Percentiles rank a stretch among this genome's conserved stretches.
Evolutionary conservation across 2,797 vertebrate species (phyloP).

Genomic region (Borostomias antarcticus): DNA sequence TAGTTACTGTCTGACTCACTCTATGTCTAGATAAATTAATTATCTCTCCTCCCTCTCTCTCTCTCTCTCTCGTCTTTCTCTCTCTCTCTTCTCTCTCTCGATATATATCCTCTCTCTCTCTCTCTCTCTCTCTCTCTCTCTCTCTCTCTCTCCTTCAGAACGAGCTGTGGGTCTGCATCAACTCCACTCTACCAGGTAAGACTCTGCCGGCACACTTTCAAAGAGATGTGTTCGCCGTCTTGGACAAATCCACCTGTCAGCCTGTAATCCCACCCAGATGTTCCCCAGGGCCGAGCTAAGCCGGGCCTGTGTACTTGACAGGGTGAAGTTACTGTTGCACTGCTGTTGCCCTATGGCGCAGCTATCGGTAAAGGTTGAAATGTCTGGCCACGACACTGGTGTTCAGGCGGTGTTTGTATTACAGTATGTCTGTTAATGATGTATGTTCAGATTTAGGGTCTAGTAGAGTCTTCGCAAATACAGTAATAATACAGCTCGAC

Average conservation of each 20-base stretch:
- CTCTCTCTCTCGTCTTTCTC: not conserved
- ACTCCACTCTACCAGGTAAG: conserved; percentile 89
- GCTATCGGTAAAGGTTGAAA: too few species aligned
- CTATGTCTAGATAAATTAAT: too few species aligned
- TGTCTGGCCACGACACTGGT: too few species aligned
- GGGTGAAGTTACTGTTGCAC: too few species aligned
- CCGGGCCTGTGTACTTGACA: too few species aligned
- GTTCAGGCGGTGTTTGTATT: too few species aligned
- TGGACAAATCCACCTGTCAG: conserved; percentile 27
- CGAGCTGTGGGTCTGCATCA: conserved; percentile 88
- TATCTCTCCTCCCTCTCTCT: not conserved
- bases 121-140: conserved; percentile 1
- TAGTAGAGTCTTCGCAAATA: too few species aligned
- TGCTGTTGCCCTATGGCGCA: too few species aligned
- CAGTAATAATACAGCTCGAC: too few species aligned
- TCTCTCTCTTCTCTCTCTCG: not conserved
- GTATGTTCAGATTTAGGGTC: not conserved
- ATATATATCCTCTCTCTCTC: too few species aligned
- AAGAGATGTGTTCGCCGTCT: conserved; percentile 14
- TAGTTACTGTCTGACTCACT: too few species aligned
- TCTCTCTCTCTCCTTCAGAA: conserved; percentile 64
- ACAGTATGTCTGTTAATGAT: too few species aligned
- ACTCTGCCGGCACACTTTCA: conserved; percentile 17
- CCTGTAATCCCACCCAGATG: conserved; percentile 39
- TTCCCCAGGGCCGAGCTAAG: not conserved